Conservation (phyloP, 2,113 vertebrate genomes). For the Heterotilapia buettikoferi region DNA sequence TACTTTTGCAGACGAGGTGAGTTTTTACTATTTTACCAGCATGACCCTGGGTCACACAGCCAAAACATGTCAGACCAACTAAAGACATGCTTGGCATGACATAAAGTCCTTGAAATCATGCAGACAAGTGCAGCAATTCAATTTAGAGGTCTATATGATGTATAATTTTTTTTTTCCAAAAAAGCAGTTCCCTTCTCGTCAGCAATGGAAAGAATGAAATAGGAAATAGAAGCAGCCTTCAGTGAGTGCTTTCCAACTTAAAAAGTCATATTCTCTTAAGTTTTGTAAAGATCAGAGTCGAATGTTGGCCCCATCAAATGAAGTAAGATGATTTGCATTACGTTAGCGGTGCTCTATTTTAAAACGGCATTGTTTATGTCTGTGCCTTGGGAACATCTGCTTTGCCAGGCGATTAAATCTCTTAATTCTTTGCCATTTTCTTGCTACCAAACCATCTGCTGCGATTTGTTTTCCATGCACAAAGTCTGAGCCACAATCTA, state of each 20-base stretch:
- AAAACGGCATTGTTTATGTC: not conserved
- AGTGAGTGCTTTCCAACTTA: not conserved
- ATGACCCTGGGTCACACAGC: not conserved
- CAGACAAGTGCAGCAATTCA: not conserved
- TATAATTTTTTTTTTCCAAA: accelerated
- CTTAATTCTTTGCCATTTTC: not conserved
- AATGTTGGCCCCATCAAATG: not conserved
- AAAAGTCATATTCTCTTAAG: not conserved
- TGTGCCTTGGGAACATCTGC: not conserved
- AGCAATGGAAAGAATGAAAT: not conserved
- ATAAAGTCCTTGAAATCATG: not conserved
- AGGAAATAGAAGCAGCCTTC: not conserved
- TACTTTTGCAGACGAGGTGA: constrained; percentile 4
- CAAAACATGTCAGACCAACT: not conserved
- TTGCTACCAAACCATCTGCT: not conserved
- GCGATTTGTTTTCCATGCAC: not conserved
- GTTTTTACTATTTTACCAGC: not conserved
- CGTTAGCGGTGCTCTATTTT: not conserved
- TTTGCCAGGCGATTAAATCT: not conserved
- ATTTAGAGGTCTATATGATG: not conserved
- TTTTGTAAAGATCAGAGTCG: not conserved
- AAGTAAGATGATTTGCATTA: not conserved
- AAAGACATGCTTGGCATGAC: not conserved
- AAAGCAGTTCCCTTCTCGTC: not conserved
- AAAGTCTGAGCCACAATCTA: not conserved